Percentiles rank a stretch among this genome's conserved stretches.
Conservation (phyloP, 2,797 vertebrate genomes). For the Anomalospiza imberbis region DNA sequence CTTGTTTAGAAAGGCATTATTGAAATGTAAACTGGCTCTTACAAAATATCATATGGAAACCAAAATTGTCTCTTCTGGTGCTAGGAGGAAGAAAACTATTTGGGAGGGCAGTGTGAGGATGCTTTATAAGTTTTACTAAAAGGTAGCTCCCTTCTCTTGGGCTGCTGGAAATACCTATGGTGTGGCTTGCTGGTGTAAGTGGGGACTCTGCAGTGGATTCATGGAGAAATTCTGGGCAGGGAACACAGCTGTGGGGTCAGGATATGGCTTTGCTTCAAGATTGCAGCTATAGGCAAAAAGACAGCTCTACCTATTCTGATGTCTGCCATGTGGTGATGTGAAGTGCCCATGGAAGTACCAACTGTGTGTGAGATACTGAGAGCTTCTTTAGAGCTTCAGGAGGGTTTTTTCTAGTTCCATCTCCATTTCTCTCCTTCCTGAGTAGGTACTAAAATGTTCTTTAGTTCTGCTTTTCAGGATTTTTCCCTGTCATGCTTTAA, state of each 20-base stretch:
- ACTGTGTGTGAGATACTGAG: neutral
- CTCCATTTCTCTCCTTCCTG: neutral
- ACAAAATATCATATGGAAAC: neutral
- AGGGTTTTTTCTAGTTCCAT: neutral
- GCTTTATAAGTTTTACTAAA: neutral
- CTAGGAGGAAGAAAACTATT: neutral
- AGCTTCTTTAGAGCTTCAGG: neutral
- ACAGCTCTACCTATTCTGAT: neutral
- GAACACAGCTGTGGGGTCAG: neutral
- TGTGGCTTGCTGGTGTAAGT: neutral
- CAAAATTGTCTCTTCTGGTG: neutral
- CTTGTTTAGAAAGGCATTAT: neutral
- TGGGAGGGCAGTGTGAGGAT: neutral
- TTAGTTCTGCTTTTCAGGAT: neutral
- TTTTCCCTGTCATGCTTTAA: neutral
- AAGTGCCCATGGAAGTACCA: accelerated
- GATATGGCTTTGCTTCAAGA: neutral
- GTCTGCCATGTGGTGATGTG: neutral
- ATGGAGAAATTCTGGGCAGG: neutral
- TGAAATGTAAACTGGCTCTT: neutral
- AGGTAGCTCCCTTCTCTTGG: neutral
- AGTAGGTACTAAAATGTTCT: neutral
- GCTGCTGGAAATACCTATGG: neutral
- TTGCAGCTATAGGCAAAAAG: neutral
- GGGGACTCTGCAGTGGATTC: neutral